A percentile compares a stretch with the other conserved stretches of the same genome.
Evolutionary conservation across 2,113 vertebrate genomes (phyloP).

Genomic region (Taxidea taxus): DNA sequence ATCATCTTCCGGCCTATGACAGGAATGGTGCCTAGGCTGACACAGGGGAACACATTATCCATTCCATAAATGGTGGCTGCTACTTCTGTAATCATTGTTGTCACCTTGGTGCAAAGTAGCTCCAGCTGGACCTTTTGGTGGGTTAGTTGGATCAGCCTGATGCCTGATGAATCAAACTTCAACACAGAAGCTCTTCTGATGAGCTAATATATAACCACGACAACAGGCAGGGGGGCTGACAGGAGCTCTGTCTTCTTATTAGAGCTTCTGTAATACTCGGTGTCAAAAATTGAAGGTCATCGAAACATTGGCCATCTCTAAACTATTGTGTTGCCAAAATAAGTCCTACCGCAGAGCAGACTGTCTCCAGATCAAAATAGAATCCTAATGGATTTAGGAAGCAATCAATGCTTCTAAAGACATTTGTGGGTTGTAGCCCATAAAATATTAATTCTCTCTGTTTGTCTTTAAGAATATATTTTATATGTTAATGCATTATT

Average conservation of each 20-base stretch:
- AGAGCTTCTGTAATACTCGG: neutral
- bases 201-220: neutral
- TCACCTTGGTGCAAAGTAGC: slow-evolving; percentile 4
- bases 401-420: slow-evolving; percentile 86
- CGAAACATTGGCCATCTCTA: neutral
- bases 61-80: neutral
- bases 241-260: neutral
- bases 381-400: slow-evolving; percentile 84
- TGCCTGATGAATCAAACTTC: slow-evolving; percentile 15
- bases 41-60: neutral
- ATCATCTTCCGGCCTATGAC: neutral
- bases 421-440: slow-evolving; percentile 80
- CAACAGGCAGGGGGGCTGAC: neutral
- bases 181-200: neutral
- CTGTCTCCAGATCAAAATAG: slow-evolving; percentile 84
- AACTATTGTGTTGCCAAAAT: slow-evolving; percentile 68
- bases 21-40: neutral
- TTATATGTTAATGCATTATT: slow-evolving; percentile 80
- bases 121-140: neutral
- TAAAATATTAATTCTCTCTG: slow-evolving; percentile 91
- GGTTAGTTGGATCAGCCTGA: neutral
- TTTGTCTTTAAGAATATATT: slow-evolving; percentile 79
- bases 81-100: neutral
- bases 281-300: slow-evolving; percentile 55
- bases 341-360: slow-evolving; percentile 60